Base-by-base conservation (phyloP, 2,888 invertebrate species). In the Taenaris catops region DNA sequence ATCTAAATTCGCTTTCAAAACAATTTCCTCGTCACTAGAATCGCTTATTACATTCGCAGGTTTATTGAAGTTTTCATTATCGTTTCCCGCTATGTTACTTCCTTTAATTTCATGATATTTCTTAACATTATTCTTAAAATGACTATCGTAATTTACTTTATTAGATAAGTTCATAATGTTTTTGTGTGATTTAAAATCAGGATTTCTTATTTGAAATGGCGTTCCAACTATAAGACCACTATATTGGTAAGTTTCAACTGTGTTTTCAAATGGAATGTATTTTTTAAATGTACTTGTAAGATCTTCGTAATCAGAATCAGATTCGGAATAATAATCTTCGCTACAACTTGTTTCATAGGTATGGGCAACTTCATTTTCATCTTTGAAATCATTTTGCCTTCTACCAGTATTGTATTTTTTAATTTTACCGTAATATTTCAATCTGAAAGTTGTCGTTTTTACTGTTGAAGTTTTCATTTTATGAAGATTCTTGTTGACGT, bases 21-120 rank as follows among this genome's bases (percentile, higher is more conserved):
- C 19, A 7, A 10, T 28, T 29, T 60, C 62, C 8, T 54, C 53
- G 16, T 49, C 51, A 9, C 6, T 24, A 5, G 24, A 17, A 10
- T 18, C 32, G 21, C 24, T 32, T 19, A 1, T 7, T 1, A 7
- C 3, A 19, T 23, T 23, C 8, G 8, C 5, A 1, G 9, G 7
- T 23, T 23, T 23, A 1, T 23, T 23, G 4, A 4, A 1, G 2
- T 10, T 23, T 23, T 3, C 9, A 9, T 9, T 9, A 9, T 9
- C 14, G 14, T 14, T 3, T 3, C 4, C 14, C 14, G 14, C 4
- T 3, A 3, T 4, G 10, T 18, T 10, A 18, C 4, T 3, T 4
- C 3, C n/a, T 27, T 10, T 17, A n/a, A 4, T 18, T 17, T 10
- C 3, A 3, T 14, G 2, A 4, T 24, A 25, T 25, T 16, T 14